Base-by-base conservation (phyloP, 2,888 invertebrate species). In the Drymonia ruficornis region DNA sequence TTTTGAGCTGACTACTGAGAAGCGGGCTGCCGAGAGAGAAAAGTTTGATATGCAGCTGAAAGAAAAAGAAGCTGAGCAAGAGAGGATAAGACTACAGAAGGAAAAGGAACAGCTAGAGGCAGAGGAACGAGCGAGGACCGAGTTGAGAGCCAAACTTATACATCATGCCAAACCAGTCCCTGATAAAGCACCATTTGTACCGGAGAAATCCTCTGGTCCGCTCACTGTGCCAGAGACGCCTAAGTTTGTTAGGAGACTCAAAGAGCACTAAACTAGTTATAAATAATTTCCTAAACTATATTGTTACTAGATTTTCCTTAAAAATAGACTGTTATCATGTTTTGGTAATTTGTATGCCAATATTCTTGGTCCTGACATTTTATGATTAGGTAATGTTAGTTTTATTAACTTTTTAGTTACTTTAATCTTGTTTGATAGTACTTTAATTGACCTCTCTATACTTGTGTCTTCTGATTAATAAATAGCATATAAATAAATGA, bases 191-290 rank as follows among this genome's bases (percentile, higher is more conserved):
- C 89, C 92, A 12, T 81, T 95, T 64, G 71, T 91, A 19, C 87
- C 94, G 13, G 84, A 93, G 50, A 94, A 92, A 52, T 93, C 94
- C 2, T 72, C 70, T 0, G 89, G 87, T 45, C 91, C 92, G 6
- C 72, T 96, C 1, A 96, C 96, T 1, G 87, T 93, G 16, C 95
- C 96, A 0, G 90, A 94, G 52, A 95, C 95, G 57, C 96, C 96
- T 0, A 92, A 89, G 56, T 93, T 94, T 77, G 70, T 92, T 13
- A 81, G 89, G 52, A 80, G 87, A 68, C 68, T 87, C 50, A 85
- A 77, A 58, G 76, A 86, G 64, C 70, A 83, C 53, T 80, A 70
- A 69, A 47, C 34, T 55, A 50, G 49, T 48, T 52, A 49, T 50
- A 40, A 58, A 59, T 61, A 29, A 49, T 55, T 50, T 47, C 53